phyloP scores from a whole-genome alignment of 2,888 invertebrate species.

The Tachina fera region DNA sequence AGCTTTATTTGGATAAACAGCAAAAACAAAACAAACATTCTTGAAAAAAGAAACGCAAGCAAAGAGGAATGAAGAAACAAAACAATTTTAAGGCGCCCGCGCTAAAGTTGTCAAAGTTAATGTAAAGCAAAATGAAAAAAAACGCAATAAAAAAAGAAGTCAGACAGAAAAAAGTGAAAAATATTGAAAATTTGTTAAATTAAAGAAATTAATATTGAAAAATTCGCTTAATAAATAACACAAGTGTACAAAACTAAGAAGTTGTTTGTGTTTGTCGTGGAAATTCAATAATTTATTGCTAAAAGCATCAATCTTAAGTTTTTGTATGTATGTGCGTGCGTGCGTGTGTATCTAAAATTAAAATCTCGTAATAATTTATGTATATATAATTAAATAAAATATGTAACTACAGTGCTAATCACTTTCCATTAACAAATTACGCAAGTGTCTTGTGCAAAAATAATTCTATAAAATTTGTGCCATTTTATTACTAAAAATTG shows the following conservation, averaged over 20 bases:
- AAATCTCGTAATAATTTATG: too few relatives aligned
- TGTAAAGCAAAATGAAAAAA: constrained; percentile 1
- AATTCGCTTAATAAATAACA: not conserved
- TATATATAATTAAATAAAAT: not conserved
- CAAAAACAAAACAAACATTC: not conserved
- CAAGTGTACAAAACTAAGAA: not conserved
- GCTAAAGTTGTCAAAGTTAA: constrained; percentile 54
- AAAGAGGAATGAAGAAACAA: constrained; percentile 8
- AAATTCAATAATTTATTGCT: not conserved
- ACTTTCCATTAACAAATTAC: constrained; percentile 31
- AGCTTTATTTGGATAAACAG: not conserved
- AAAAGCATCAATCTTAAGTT: too few relatives aligned
- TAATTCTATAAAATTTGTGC: not conserved
- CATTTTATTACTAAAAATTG: not conserved
- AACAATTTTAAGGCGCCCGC: constrained; percentile 41
- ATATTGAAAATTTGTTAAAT: not conserved
- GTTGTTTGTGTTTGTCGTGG: not conserved
- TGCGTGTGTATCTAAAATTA: too few relatives aligned
- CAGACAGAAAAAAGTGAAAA: constrained; percentile 21
- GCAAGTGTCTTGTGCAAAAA: constrained; percentile 36
- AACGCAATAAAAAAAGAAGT: constrained; percentile 20
- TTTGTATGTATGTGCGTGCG: too few relatives aligned
- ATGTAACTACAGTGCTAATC: not conserved
- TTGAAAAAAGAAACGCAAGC: not conserved
- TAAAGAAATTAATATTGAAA: not conserved